A percentile compares a stretch with the other conserved stretches of the same genome.
Evolutionary conservation across 2,888 invertebrate genomes (phyloP).

Genomic region (Drosophila colorata): DNA sequence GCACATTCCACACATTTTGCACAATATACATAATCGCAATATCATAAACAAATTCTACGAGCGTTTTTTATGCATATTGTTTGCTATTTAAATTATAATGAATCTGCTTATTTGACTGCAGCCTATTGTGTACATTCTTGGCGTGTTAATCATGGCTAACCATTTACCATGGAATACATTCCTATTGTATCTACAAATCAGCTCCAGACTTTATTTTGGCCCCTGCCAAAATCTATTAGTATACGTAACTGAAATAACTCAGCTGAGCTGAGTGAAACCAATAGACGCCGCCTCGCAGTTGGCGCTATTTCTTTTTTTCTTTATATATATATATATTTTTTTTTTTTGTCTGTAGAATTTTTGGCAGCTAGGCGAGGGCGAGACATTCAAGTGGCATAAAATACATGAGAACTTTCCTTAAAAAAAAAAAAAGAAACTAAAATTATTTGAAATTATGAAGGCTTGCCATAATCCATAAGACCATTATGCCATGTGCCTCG

Average conservation of each 20-base stretch:
- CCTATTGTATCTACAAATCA: conserved; percentile 12
- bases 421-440: conserved; percentile 30
- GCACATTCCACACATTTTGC: conserved; percentile 28
- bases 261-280: conserved; percentile 15
- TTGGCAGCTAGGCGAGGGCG: conserved; percentile 55
- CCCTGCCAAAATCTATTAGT: conserved; percentile 9
- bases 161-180: conserved; percentile 9
- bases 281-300: conserved; percentile 13
- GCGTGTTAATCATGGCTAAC: conserved; percentile 26
- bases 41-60: conserved; percentile 27
- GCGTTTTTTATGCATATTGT: conserved; percentile 1
- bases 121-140: conserved; percentile 25
- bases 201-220: conserved; percentile 23
- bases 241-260: conserved; percentile 27
- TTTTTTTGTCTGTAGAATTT: conserved; percentile 17
- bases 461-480: conserved; percentile 50
- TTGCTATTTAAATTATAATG: conserved; percentile 12
- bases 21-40: conserved; percentile 12
- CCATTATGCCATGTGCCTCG: conserved; percentile 50
- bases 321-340: conserved; percentile 8
- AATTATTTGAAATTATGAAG: conserved; percentile 63
- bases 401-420: conserved; percentile 48
- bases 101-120: not conserved
- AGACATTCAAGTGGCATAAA: conserved; percentile 57
- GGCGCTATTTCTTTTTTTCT: conserved; percentile 5